phyloP scores from a whole-genome alignment of 2,113 vertebrate species.

The Muntiacus muntjak region DNA sequence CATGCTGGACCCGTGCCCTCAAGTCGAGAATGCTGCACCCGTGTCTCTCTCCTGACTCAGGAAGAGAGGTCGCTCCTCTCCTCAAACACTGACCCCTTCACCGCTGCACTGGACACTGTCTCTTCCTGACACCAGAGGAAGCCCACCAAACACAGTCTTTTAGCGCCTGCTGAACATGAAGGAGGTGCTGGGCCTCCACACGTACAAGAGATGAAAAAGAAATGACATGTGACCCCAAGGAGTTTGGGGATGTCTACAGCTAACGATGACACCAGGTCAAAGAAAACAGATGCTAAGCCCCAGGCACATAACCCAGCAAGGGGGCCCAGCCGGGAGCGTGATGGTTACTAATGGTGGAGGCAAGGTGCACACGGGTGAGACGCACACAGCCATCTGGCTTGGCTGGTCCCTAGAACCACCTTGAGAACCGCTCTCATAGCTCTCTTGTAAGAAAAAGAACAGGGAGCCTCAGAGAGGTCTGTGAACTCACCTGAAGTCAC shows the following conservation, averaged over 20 bases:
- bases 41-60: not conserved
- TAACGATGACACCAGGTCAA: not conserved
- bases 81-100: not conserved
- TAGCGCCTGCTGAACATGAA: not conserved
- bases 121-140: not conserved
- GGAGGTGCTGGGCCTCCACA: not conserved
- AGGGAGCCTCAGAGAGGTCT: not conserved
- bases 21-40: not conserved
- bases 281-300: accelerated
- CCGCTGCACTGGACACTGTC: not conserved
- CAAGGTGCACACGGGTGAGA: accelerated
- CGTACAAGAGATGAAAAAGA: not conserved
- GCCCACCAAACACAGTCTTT: not conserved
- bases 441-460: not conserved
- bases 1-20: accelerated
- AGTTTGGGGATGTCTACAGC: not conserved
- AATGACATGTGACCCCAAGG: not conserved
- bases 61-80: not conserved
- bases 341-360: accelerated
- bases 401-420: not conserved
- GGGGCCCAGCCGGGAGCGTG: accelerated
- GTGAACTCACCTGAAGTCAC: not conserved
- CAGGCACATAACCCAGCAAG: not conserved
- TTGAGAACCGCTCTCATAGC: not conserved
- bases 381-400: not conserved